Evolutionary conservation across 2,888 invertebrate genomes (phyloP), one percentile per base, ranked within the genome.

Genomic region (Drosophila pseudotalamancana): DNA sequence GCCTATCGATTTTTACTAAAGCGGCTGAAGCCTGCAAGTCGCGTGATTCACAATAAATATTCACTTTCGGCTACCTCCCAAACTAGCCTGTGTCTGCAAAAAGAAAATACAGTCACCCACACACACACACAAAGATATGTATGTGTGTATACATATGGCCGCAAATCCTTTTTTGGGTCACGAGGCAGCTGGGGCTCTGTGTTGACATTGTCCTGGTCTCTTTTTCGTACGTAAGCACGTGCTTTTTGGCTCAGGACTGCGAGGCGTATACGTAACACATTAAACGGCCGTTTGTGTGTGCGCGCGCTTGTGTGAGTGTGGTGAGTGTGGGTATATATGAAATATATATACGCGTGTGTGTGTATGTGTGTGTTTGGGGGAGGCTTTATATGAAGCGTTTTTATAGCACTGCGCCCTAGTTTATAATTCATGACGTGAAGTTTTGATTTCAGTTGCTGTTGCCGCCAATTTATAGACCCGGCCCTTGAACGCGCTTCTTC

Each of bases 141-240:
- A n/a, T 18, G 35, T 23, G 8, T 45, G 18, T 18, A 4, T 40
- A 9, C 37, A 12, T 40, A 21, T 42, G 29, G n/a, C 9, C 18
- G 34, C 29, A 68, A 84, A 57, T 75, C 43, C 62, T 77, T 80
- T 82, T 83, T 87, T 83, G 88, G 83, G 83, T 87, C 83, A 83
- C 83, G 77, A 77, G 83, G 76, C 79, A 76, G 64, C 75, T 57
- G 65, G 61, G 59, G 48, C 48, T 51, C 51, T 63, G 66, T 86
- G 84, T 86, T 83, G 88, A 83, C 83, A 83, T 83, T 83, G 83
- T 87, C 86, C 88, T 85, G 83, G 69, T 77, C 83, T 85, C 77
- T 69, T 76, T 84, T 77, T 54, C 54, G 50, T 60, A 73, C 66
- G 76, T 65, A 63, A 85, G 82, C 83, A 83, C 83, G 83, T 83